Base-by-base conservation (phyloP, 1,140 invertebrate genomes). In the Ptiloglossa arizonensis region DNA sequence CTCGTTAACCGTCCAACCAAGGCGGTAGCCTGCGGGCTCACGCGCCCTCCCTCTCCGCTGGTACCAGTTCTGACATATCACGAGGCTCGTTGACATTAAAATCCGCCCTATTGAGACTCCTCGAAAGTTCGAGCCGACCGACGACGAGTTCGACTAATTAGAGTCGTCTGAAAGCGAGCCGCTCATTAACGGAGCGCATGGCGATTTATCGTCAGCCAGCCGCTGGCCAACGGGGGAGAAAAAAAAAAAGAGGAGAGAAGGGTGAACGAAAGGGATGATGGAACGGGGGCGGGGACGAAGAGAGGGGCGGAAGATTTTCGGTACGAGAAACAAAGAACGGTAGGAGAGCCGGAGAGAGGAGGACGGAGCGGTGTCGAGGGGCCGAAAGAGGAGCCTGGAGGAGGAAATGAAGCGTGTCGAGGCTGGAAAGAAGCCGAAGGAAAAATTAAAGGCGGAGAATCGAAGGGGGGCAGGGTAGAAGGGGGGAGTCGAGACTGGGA, bases 111-210 rank as follows among this genome's bases (percentile, higher is more conserved):
- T 64, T 32, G 70, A 73, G 46, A 17, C 59, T 62, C 35, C 35
- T 41, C 35, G 59, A 62, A 62, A 62, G 35, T 62, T 62, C 59
- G 59, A 62, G 22, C 17, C 38, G 57, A 5, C 1, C 41, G 46
- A 27, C 24, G 48, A 50, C 44, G 50, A 41, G 44, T 22, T 78
- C 56, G 27, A 62, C 75, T 77, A 80, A 79, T 79, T 64, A 79
- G 27, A 44, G 29, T 63, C 35, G 63, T 60, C 69, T 48, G 22
- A n/a, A 32, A 35, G 15, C 27, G 41, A 29, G 9, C 52, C n/a
- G 69, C 41, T 71, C 56, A 59, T 71, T 60, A 60, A 71, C 41
- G 56, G 59, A 11, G 59, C 35, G 59, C 59, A 62, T 9, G 41
- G 6, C 41, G 56, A 71, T 71, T 71, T 71, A 71, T 50, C 56